These are phyloP conservation scores for Drosophila helvetica DNA, from an alignment of 2,888 invertebrate genomes.

Conservation along the genomic window DNA sequence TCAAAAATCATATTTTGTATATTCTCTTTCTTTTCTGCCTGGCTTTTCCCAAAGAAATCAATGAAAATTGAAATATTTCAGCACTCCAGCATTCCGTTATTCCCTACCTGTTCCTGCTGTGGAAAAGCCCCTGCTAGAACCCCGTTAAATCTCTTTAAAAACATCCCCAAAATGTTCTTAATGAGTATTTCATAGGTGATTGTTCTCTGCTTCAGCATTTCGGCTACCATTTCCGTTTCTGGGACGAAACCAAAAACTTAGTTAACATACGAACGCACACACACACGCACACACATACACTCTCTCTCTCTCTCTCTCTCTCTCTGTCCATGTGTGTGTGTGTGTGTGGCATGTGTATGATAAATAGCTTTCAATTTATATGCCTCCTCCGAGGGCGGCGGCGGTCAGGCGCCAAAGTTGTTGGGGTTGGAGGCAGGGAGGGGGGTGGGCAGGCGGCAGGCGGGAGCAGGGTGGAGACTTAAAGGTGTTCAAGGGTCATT, in stretches of 20 bases:
- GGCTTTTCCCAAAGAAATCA: neutral
- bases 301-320: constrained; percentile 11
- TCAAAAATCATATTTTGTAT: too few relatives aligned
- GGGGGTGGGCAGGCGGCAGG: constrained; percentile 12
- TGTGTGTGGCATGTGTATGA: constrained; percentile 68
- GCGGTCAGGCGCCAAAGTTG: constrained; percentile 54
- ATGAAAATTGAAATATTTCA: neutral
- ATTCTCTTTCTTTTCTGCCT: neutral
- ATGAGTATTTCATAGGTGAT: constrained; percentile 21
- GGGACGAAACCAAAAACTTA: constrained; percentile 72
- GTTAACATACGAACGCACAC: constrained; percentile 58
- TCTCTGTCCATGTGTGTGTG: constrained; percentile 47
- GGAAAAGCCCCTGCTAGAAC: neutral
- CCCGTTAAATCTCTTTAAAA: constrained; percentile 11
- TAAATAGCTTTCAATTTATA: constrained; percentile 82
- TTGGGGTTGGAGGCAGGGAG: constrained; percentile 11
- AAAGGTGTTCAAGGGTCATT: constrained; percentile 82
- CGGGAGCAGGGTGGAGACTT: constrained; percentile 43
- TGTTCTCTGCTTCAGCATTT: constrained; percentile 1
- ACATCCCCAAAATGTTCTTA: constrained; percentile 20
- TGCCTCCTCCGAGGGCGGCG: constrained; percentile 59
- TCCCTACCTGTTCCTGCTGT: neutral
- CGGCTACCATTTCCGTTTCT: neutral
- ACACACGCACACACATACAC: constrained; percentile 10
- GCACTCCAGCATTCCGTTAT: neutral